Conservation (phyloP, 2,888 invertebrate genomes). For the Diploptera punctata region DNA sequence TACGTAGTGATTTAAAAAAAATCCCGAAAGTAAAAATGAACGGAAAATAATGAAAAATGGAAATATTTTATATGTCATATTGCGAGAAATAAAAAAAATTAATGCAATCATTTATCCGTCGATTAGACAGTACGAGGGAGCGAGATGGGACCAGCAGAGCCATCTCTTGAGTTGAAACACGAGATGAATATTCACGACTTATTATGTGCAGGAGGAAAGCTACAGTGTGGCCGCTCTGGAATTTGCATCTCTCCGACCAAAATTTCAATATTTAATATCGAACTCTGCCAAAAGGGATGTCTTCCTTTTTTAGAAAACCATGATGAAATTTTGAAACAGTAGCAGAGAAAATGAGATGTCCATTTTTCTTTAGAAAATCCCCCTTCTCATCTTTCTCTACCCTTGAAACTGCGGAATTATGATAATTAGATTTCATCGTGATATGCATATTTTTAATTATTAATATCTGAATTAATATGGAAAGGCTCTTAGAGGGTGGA, state of each 20-base stretch:
- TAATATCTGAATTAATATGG: not conserved
- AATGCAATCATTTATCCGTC: not conserved
- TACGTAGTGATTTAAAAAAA: no score
- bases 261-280: slow-evolving; percentile 31
- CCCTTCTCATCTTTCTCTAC: no score
- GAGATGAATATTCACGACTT: slow-evolving; percentile 40
- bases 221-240: slow-evolving; percentile 18
- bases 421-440: slow-evolving; percentile 8
- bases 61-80: no score
- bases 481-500: slow-evolving; percentile 11
- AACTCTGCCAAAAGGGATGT: slow-evolving; percentile 29
- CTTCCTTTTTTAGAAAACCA: slow-evolving; percentile 17
- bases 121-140: slow-evolving; percentile 21
- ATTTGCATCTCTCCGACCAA: slow-evolving; percentile 24
- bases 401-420: slow-evolving; percentile 7
- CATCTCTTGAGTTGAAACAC: slow-evolving; percentile 34
- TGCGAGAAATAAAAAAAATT: not conserved
- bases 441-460: slow-evolving; percentile 21
- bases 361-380: slow-evolving; percentile 9
- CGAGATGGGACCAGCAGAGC: slow-evolving; percentile 2
- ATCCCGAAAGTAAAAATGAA: no score
- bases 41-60: no score
- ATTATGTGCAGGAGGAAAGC: slow-evolving; percentile 25
- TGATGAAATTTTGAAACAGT: slow-evolving; percentile 27
- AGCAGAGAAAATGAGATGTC: slow-evolving; percentile 20